Evolutionary conservation across 2,888 invertebrate species (phyloP), one percentile per base, ranked within the genome.

Genomic region (Lacanobia oleracea): DNA sequence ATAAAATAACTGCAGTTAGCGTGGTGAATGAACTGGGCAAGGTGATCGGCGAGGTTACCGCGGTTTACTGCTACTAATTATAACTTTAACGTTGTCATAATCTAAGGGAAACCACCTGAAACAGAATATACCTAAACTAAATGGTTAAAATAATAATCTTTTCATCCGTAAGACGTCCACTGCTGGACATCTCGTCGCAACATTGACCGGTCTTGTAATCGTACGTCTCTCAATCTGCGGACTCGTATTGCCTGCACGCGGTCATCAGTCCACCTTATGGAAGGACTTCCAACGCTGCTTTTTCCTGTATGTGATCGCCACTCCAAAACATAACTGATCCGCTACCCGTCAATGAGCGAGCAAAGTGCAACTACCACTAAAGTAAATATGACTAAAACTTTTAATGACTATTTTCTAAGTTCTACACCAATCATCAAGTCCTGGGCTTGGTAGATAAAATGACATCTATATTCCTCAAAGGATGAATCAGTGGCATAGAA

Each of bases 11-110:
- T 50, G 40, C 45, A 56, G 57, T 66, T 50, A 57, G 21, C 50
- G 50, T 54, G 64, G 84, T 83, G 81, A 80, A 80, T 70, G 84
- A 80, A 60, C 80, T 66, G 63, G 2, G 14, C 64, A 75, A 83
- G 80, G 80, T 75, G 61, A 80, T 21, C 45, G 27, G 8, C 69
- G 60, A 80, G 84, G 84, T 21, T 67, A 48, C 18, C 10, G 37
- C 51, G 12, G 48, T 67, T 62, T 51, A 67, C 21, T 48, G 57
- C 57, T 0, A 14, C 21, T 79, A 83, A 83, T 83, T 79, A 79
- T 79, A 74, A 51, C 51, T 65, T 56, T 56, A 54, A 50, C 23
- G 53, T 14, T 67, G 23, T 45, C 53, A 23, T 54, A 68, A 68
- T 77, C 37, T 10, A 53, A 21, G 37, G 61, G 12, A 62, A 65